Conservation (phyloP, 2,797 vertebrate species). For the Rhinophrynus dorsalis region DNA sequence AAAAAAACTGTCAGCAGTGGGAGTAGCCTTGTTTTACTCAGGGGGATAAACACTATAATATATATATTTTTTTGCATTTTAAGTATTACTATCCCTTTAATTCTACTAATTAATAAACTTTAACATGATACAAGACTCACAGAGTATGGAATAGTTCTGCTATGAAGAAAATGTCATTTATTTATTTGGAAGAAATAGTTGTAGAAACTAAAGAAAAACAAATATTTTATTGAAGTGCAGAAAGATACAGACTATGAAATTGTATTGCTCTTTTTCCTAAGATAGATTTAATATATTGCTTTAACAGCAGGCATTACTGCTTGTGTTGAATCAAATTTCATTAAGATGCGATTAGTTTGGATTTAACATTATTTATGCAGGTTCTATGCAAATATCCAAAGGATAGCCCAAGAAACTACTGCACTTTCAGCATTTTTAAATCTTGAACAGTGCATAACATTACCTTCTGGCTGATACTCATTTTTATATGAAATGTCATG, state of each 20-base stretch:
- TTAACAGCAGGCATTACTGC: neutral
- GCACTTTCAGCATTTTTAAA: conserved; percentile 8
- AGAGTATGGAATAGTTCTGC: no score
- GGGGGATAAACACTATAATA: no score
- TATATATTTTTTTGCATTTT: no score
- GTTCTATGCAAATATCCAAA: conserved; percentile 8
- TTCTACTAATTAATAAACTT: no score
- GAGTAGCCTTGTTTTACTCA: no score
- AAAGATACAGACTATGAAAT: neutral
- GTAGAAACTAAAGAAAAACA: neutral
- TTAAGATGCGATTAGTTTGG: conserved; percentile 8
- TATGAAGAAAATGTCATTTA: no score
- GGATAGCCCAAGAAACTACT: neutral
- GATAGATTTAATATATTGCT: neutral
- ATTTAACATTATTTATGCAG: conserved; percentile 15
- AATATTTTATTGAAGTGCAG: neutral
- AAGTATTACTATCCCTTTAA: no score
- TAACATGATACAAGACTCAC: no score
- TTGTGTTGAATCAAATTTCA: conserved; percentile 11
- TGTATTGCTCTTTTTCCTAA: neutral
- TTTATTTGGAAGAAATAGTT: no score
- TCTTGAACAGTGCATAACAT: neutral
- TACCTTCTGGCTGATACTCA: neutral
- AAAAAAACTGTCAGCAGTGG: no score
- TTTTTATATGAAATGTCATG: neutral